Conservation (phyloP, 2,113 vertebrate genomes). For the Corapipo altera region DNA sequence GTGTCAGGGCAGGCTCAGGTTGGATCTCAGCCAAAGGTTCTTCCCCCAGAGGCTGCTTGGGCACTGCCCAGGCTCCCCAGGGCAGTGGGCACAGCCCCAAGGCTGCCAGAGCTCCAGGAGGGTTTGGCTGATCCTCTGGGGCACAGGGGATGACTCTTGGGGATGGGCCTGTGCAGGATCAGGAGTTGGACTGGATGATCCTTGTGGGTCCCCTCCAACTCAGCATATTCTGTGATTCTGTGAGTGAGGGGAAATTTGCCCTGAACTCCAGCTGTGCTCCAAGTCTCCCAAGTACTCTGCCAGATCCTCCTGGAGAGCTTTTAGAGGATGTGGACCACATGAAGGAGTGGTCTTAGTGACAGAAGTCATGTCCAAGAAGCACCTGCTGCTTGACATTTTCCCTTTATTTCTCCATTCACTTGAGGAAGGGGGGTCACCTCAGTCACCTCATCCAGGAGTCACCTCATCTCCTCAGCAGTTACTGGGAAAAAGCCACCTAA, state of each 20-base stretch:
- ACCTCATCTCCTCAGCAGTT: neutral
- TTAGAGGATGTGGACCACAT: neutral
- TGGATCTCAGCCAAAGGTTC: neutral
- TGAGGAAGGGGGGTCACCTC: neutral
- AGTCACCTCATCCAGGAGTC: neutral
- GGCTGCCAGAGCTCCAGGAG: neutral
- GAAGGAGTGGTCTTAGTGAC: neutral
- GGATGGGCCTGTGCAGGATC: neutral
- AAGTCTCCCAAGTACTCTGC: neutral
- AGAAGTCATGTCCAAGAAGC: neutral
- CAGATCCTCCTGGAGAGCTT: neutral
- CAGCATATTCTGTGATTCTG: neutral
- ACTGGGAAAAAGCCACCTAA: neutral
- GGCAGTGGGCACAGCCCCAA: neutral
- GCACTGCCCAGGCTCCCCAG: neutral
- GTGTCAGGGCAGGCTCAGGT: neutral
- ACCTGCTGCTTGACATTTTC: neutral
- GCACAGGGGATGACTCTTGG: neutral
- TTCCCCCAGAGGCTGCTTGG: neutral
- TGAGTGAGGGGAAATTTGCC: neutral
- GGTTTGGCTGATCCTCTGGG: neutral
- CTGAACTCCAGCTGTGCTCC: neutral
- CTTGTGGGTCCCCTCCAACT: neutral
- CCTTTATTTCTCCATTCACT: neutral
- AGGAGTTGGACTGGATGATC: neutral